Evolutionary conservation across 2,888 invertebrate genomes (phyloP).

Genomic region (Chesias legatella): DNA sequence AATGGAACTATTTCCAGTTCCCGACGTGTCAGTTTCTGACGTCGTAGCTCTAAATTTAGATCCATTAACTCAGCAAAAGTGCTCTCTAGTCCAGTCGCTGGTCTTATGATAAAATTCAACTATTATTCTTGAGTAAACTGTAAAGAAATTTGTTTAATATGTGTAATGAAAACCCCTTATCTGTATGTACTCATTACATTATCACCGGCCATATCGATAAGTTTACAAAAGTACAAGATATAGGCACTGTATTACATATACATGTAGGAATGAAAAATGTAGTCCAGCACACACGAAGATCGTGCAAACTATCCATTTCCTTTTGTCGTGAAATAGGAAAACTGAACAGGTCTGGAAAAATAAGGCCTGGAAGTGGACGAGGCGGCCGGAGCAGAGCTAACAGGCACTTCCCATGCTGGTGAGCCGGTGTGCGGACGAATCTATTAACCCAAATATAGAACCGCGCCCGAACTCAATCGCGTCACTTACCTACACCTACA

Average conservation of each 20-base stretch:
- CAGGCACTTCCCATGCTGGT: conserved; percentile 74
- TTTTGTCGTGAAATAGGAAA: conserved; percentile 8
- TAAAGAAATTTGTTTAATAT: too few relatives aligned
- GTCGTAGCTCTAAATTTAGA: conserved; percentile 60
- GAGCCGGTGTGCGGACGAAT: conserved; percentile 71
- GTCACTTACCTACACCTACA: conserved; percentile 42
- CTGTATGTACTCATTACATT: conserved; percentile 11
- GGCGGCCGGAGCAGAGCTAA: conserved; percentile 57
- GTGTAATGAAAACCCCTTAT: conserved; percentile 5
- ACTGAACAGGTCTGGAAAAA: conserved; percentile 15
- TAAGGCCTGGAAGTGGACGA: conserved; percentile 42
- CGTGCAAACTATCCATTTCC: conserved; percentile 13
- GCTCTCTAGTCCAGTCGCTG: conserved; percentile 24
- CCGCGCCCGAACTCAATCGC: conserved; percentile 66
- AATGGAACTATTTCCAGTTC: conserved; percentile 52
- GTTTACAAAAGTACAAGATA: background rate
- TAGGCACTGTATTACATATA: background rate
- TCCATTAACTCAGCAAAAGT: conserved; percentile 52
- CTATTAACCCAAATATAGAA: conserved; percentile 80
- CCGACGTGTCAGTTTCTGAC: conserved; percentile 48
- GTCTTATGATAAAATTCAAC: conserved; percentile 30
- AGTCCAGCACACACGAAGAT: background rate
- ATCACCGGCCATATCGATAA: conserved; percentile 17
- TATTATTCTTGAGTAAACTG: too few relatives aligned
- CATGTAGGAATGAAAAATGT: background rate